Evolutionary conservation across 2,888 invertebrate genomes (phyloP), one percentile per base, ranked within the genome.

Genomic region (Hetaerina titia): DNA sequence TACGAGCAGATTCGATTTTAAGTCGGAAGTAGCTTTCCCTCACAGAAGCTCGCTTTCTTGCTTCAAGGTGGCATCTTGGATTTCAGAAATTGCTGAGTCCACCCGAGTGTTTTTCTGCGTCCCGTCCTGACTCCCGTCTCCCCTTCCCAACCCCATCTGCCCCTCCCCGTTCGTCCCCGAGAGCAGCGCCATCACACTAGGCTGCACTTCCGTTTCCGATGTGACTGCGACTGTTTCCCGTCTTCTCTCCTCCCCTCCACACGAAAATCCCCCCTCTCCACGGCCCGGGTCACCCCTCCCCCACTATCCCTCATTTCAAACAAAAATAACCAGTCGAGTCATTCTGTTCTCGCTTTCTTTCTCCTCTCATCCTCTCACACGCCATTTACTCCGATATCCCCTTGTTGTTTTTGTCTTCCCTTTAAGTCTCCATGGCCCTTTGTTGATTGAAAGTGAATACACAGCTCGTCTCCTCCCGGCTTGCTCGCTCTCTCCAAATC

Each of bases 401-500:
- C 63, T 60, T 63, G 90, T 90, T 92, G 69, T 92, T 92, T 74
- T 69, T 56, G n/a, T 74, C 69, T 69, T 64, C 74, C 69, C 57
- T 56, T 81, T 81, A 81, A 81, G 81, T 31, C 81, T 22, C 0
- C 69, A 57, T 56, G 31, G n/a, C 45, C 74, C 74, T 92, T 92
- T 92, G 92, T 92, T 92, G 92, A 92, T 92, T 92, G 92, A 92
- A 92, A 92, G 92, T 92, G 92, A 92, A 92, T 92, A 92, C 31
- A 63, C 45, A 69, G 69, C 56, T n/a, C 45, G 31, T 19, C 69
- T 92, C 69, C 69, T 19, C 92, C 15, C 31, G 81, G 13, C 31
- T 81, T 81, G 81, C 31, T n/a, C 60, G 11, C 31, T n/a, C 81
- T 31, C 69, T n/a, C 8, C 69, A n/a, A n/a, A 0, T 13, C 31